phyloP scores from a whole-genome alignment of 1,140 invertebrate species.

The Thalassaphorura encarpata region DNA sequence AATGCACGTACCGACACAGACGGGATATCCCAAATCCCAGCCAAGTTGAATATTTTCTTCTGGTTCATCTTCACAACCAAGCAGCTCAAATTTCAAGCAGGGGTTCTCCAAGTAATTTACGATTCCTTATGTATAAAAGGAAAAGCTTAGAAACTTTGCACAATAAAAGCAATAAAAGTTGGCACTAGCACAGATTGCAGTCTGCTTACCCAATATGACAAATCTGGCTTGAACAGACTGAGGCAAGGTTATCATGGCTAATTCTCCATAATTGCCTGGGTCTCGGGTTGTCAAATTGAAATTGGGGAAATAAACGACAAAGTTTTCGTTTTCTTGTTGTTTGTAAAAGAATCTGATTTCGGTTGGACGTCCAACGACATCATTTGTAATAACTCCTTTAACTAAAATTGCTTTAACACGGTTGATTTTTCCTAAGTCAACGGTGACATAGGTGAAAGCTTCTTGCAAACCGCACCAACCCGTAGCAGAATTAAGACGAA shows the following conservation, averaged over 20 bases:
- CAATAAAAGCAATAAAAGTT: too few relatives aligned
- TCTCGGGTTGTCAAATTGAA: constrained; percentile 87
- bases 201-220: constrained; percentile 82
- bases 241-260: constrained; percentile 89
- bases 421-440: constrained; percentile 82
- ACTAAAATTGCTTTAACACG: constrained; percentile 84
- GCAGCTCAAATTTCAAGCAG: constrained; percentile 89
- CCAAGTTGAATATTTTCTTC: constrained; percentile 67
- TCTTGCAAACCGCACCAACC: constrained; percentile 92
- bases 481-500: constrained; percentile 83
- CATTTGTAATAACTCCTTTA: constrained; percentile 88
- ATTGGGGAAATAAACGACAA: constrained; percentile 92
- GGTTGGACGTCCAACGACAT: constrained; percentile 85
- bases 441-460: constrained; percentile 88
- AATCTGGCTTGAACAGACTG: constrained; percentile 86
- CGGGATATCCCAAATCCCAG: constrained; percentile 86
- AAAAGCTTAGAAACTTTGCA: too few relatives aligned
- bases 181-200: too few relatives aligned
- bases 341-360: constrained; percentile 97
- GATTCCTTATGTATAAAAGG: too few relatives aligned
- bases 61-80: constrained; percentile 81
- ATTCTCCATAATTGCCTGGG: constrained; percentile 86
- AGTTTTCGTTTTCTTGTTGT: constrained; percentile 82
- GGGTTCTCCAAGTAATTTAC: constrained; percentile 94
- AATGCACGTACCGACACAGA: constrained; percentile 54